phyloP scores from a whole-genome alignment of 2,113 vertebrate species.

The Aix galericulata region DNA sequence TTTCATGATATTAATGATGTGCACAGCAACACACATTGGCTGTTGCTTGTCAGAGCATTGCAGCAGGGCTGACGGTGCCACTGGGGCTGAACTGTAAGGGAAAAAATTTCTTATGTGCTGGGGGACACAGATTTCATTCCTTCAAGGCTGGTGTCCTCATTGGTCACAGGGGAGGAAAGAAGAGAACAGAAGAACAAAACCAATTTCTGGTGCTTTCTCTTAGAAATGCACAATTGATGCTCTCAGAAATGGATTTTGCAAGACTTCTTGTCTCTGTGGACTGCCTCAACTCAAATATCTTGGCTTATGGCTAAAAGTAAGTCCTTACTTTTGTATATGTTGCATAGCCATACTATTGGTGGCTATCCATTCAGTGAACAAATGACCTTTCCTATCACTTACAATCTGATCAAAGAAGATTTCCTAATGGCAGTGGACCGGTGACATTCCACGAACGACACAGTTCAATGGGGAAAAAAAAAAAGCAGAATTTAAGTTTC shows the following conservation, averaged over 20 bases:
- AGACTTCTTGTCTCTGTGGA: background rate
- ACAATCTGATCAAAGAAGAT: background rate
- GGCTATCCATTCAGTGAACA: background rate
- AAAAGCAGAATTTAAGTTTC: background rate
- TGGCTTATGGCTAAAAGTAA: background rate
- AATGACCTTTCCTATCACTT: background rate
- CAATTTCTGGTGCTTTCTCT: background rate
- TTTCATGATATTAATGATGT: background rate
- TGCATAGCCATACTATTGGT: rapidly evolving
- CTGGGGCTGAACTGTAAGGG: background rate
- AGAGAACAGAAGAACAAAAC: background rate
- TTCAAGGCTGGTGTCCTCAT: background rate
- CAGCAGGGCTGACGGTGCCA: rapidly evolving
- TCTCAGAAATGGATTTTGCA: background rate
- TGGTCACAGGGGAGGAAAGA: rapidly evolving
- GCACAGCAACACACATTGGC: background rate
- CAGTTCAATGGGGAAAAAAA: background rate
- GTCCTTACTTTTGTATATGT: background rate
- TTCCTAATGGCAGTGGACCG: background rate
- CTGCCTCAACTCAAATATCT: background rate
- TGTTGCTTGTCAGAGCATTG: background rate
- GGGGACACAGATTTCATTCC: background rate
- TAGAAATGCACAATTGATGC: rapidly evolving
- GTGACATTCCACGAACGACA: background rate
- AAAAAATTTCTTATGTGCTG: background rate